Base-by-base conservation (phyloP, 2,888 invertebrate genomes). In the Xestia c-nigrum region DNA sequence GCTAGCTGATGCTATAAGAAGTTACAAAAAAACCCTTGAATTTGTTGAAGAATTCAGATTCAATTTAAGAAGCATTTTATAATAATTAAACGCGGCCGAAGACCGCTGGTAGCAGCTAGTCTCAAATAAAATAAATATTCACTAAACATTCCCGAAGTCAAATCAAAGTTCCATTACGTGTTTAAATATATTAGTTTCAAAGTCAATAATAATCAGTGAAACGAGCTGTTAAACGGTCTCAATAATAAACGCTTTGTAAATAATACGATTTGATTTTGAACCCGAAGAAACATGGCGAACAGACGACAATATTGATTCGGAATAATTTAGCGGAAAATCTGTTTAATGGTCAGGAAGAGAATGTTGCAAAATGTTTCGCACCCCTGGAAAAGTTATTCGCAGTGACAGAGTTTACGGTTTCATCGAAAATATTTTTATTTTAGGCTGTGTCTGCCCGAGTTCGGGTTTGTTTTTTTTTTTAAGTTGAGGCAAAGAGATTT, bases 121-220 rank as follows among this genome's bases (percentile, higher is more conserved):
- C 40, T 55, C 24, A 38, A 65, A 65, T 38, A 57, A 68, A 73
- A 75, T 73, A 55, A 72, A 57, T 52, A 57, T 69, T 38, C 47
- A 38, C 61, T 43, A 46, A 57, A 68, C 43, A 72, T 5, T 24
- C 10, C 6, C 46, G 16, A 73, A 81, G 65, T 70, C 68, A 68
- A 87, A 85, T 85, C 79, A 86, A 85, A 89, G 80, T 82, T 78
- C 85, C 79, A 87, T 88, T 88, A 80, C 72, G 71, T 84, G 68
- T 86, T 83, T 78, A 86, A 87, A 87, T 78, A 84, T 85, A 86
- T 86, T 86, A 84, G 79, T 88, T 88, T 85, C 80, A 81, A 87
- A 87, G 84, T 83, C 83, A 84, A 88, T 88, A 90, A 87, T 86
- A 84, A 85, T 81, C 64, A 89, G 74, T 85, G 68, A 79, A 87